Conservation (phyloP, 2,113 vertebrate species). For the Macheiramphus alcinus region DNA sequence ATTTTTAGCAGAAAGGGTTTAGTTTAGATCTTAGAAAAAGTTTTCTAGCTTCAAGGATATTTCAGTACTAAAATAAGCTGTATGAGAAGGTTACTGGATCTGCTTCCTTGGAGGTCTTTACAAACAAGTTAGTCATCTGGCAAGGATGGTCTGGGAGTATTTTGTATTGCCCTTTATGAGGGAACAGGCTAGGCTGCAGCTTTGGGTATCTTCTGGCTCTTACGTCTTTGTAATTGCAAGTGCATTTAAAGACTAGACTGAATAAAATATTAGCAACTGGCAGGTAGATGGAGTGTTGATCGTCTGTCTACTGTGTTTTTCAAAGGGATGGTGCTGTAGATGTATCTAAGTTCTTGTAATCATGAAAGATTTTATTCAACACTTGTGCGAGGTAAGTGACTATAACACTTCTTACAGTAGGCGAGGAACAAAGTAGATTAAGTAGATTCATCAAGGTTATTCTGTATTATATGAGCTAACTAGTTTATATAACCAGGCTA, state of each 20-base stretch:
- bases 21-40: neutral
- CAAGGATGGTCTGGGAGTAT: neutral
- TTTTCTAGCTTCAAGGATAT: neutral
- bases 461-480: neutral
- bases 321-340: neutral
- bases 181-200: neutral
- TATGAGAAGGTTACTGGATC: neutral
- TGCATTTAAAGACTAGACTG: neutral
- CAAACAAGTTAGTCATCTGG: neutral
- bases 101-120: conserved; percentile 40
- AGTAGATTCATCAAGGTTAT: neutral
- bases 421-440: neutral
- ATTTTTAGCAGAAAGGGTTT: conserved; percentile 21
- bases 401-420: neutral
- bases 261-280: neutral
- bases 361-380: neutral
- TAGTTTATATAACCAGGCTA: neutral
- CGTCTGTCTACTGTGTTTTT: neutral
- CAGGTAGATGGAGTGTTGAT: neutral
- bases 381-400: neutral
- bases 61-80: neutral
- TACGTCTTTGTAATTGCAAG: neutral
- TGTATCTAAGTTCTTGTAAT: neutral
- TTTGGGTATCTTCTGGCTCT: neutral
- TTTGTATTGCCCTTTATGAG: neutral